A percentile compares a stretch with the other conserved stretches of the same genome.
Conservation (phyloP, 2,888 invertebrate genomes). For the Erynnis tages region DNA sequence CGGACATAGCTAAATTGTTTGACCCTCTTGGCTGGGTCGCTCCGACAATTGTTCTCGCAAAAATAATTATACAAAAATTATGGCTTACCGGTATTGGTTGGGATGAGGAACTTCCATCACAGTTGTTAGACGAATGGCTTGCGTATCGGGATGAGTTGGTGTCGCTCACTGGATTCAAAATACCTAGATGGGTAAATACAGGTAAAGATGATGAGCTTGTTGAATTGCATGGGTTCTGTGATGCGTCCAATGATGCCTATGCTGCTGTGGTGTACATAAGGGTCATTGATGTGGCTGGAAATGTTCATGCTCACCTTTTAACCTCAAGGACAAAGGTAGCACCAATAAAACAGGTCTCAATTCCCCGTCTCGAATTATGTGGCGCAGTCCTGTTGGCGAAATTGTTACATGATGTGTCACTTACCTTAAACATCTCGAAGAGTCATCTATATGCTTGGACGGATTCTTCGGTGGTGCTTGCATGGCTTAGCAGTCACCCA, state of each 20-base stretch:
- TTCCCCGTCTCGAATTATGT: slow-evolving; percentile 30
- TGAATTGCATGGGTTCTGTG: slow-evolving; percentile 37
- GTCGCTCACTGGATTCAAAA: slow-evolving; percentile 13
- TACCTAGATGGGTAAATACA: slow-evolving; percentile 32
- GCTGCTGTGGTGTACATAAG: slow-evolving; percentile 29
- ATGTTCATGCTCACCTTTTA: slow-evolving; percentile 12
- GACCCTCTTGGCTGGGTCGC: slow-evolving; percentile 40
- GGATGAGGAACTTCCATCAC: slow-evolving; percentile 34
- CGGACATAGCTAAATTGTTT: not conserved
- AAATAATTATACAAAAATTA: slow-evolving; percentile 39
- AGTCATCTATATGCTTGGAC: slow-evolving; percentile 31
- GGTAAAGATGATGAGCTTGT: slow-evolving; percentile 12
- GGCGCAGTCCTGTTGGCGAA: slow-evolving; percentile 28
- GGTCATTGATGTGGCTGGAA: not conserved
- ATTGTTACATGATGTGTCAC: slow-evolving; percentile 16
- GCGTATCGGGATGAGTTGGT: slow-evolving; percentile 27
- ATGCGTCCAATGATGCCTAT: slow-evolving; percentile 33
- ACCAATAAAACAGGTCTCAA: slow-evolving; percentile 27
- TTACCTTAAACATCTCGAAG: slow-evolving; percentile 12
- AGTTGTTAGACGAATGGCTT: slow-evolving; percentile 33
- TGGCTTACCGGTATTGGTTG: slow-evolving; percentile 38
- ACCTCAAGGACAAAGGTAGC: slow-evolving; percentile 26
- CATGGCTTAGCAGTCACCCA: slow-evolving; percentile 9
- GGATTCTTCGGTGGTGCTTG: slow-evolving; percentile 25
- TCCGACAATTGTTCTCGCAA: slow-evolving; percentile 36